Evolutionary conservation across 2,797 vertebrate species (phyloP), one percentile per base, ranked within the genome.

Genomic region (Paramormyrops hopkinsi): DNA sequence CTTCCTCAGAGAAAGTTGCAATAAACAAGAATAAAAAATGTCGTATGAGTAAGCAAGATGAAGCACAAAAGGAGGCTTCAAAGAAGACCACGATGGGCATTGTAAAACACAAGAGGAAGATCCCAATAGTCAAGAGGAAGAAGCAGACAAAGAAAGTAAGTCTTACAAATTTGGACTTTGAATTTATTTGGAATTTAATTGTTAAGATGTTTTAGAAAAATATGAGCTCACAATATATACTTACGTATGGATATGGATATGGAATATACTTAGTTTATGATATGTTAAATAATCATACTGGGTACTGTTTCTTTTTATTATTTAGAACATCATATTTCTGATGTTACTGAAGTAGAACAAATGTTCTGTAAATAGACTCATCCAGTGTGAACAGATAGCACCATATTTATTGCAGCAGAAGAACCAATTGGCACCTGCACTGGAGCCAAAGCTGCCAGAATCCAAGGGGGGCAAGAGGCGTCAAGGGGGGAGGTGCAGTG

Each of bases 101-200:
- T 41, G 95, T 95, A 92, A 96, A 94, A 90, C 92, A 91, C 89
- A 92, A 94, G 29, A 89, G 91, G 59, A 93, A 95, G 88, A 93
- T 90, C 59, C 89, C 91, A 82, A 90, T 92, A 6, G 59, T 86
- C 62, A 94, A 94, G 92, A 89, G 91, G 89, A 93, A 87, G 41
- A 91, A 93, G 37, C 87, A 89, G 53, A 91, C 92, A 86, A 96
- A 95, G 93, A 96, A 96, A 95, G 96, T 97, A 92, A 92, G 87
- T 37, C 14, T 11, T 59, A 17, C 33, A 41, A 19, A 33, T 87
- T 48, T 84, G n/a, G 29, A 59, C 76, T 82, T 82, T 46, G 33
- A 33, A 2, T 73, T 37, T 73, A 37, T 73, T 73, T 73, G 65
- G 65, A 73, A 73, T 73, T 37, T 73, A 37, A 73, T 73, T 73